Evolutionary conservation across 2,888 invertebrate species (phyloP).

Genomic region (Capitulum mitella): DNA sequence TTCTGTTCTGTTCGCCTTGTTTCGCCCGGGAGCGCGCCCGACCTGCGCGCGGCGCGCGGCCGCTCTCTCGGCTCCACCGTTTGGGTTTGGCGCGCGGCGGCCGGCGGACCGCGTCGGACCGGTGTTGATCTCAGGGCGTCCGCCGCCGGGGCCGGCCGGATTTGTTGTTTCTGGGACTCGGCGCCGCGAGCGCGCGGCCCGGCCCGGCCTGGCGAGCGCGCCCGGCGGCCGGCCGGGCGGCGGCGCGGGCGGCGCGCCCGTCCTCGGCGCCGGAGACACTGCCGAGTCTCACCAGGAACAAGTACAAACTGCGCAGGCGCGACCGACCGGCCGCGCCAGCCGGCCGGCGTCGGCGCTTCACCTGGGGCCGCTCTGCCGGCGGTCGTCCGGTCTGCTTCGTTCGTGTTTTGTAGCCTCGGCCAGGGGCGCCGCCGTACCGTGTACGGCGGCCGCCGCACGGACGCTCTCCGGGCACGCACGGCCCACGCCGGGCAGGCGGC

Average conservation of each 20-base stretch:
- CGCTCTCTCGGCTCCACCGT: no score
- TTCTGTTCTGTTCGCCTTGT: background rate
- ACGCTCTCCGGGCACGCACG: background rate
- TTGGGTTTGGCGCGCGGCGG: background rate
- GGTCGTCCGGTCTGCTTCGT: background rate
- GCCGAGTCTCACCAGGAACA: constrained; percentile 21
- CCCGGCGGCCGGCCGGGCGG: no score
- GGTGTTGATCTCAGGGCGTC: background rate
- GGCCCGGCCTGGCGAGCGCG: no score
- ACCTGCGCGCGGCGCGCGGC: background rate
- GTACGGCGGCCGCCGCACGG: background rate
- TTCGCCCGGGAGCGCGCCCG: background rate
- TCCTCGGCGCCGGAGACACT: background rate
- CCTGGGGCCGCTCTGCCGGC: background rate
- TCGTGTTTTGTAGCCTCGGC: constrained; percentile 14
- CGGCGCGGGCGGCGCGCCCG: no score
- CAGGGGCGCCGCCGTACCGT: background rate
- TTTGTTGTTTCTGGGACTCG: constrained; percentile 16
- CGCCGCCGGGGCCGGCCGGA: background rate
- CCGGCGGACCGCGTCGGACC: background rate
- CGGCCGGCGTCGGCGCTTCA: background rate
- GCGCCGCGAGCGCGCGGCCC: background rate
- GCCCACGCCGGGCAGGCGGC: background rate
- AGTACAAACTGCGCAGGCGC: constrained; percentile 14
- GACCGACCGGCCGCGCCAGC: background rate